phyloP scores from a whole-genome alignment of 2,888 invertebrate species.

The Herminia tarsipennalis region DNA sequence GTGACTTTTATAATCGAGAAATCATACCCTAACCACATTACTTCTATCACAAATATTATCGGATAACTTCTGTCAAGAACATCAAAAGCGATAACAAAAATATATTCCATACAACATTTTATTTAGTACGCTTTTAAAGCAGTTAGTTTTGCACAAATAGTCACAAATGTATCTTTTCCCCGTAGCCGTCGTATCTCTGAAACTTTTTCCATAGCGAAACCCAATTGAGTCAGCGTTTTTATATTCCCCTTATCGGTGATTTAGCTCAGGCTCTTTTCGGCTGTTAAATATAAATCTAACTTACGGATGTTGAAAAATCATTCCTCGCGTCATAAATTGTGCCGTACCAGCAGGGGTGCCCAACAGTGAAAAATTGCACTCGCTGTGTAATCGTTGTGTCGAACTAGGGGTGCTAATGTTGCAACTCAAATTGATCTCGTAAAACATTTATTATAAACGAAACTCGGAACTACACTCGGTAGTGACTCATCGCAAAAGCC shows the following conservation, averaged over 20 bases:
- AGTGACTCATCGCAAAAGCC: conserved; percentile 49
- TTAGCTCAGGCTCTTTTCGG: conserved; percentile 64
- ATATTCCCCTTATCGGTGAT: conserved; percentile 60
- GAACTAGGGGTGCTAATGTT: conserved; percentile 79
- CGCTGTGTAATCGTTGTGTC: conserved; percentile 74
- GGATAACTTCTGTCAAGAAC: too few species aligned
- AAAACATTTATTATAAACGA: conserved; percentile 73
- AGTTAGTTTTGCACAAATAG: conserved; percentile 16
- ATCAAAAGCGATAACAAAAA: not conserved
- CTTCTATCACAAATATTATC: too few species aligned
- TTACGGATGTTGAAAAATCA: conserved; percentile 82
- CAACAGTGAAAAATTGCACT: conserved; percentile 80
- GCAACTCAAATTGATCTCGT: conserved; percentile 76
- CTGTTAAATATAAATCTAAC: conserved; percentile 78
- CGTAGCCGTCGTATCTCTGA: conserved; percentile 25
- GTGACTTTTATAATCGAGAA: too few species aligned
- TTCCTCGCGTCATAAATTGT: conserved; percentile 80
- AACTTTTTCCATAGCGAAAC: conserved; percentile 40
- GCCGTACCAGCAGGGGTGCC: conserved; percentile 67
- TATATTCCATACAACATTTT: not conserved
- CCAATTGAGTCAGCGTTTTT: conserved; percentile 60
- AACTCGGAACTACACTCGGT: conserved; percentile 56
- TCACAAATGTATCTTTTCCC: conserved; percentile 32
- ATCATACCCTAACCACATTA: too few species aligned
- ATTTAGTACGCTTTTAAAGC: conserved; percentile 7